Conservation (phyloP, 2,888 invertebrate genomes). For the Oligia strigilis region DNA sequence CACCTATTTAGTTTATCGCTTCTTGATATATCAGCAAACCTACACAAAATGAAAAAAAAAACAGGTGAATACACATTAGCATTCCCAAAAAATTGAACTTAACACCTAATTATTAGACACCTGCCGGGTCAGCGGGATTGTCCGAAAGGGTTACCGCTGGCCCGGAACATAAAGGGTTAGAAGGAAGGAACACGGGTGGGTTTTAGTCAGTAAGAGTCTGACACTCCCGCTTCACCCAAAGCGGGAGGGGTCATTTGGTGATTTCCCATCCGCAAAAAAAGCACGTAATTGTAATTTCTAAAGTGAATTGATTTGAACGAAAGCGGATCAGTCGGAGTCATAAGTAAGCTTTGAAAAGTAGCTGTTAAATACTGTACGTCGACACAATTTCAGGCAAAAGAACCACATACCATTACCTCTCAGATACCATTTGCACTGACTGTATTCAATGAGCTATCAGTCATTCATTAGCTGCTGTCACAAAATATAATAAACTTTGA, state of each 20-base stretch:
- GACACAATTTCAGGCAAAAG: neutral
- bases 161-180: too few species aligned
- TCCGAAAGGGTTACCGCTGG: too few species aligned
- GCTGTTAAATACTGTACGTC: neutral
- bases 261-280: too few species aligned
- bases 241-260: too few species aligned
- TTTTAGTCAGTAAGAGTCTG: too few species aligned
- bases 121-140: too few species aligned
- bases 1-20: neutral
- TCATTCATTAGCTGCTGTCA: constrained; percentile 18
- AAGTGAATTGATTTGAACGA: too few species aligned
- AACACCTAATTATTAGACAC: too few species aligned
- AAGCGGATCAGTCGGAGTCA: neutral
- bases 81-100: neutral
- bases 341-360: neutral
- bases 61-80: neutral
- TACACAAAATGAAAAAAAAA: neutral
- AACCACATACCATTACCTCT: neutral
- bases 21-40: neutral
- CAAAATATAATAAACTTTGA: constrained; percentile 24
- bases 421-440: neutral
- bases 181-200: too few species aligned
- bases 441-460: constrained; percentile 1
- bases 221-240: too few species aligned
- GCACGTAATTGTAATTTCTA: neutral